A percentile compares a stretch with the other conserved stretches of the same genome.
phyloP scores from a whole-genome alignment of 1,140 invertebrate genomes.

The Phenacoccus solenopsis region DNA sequence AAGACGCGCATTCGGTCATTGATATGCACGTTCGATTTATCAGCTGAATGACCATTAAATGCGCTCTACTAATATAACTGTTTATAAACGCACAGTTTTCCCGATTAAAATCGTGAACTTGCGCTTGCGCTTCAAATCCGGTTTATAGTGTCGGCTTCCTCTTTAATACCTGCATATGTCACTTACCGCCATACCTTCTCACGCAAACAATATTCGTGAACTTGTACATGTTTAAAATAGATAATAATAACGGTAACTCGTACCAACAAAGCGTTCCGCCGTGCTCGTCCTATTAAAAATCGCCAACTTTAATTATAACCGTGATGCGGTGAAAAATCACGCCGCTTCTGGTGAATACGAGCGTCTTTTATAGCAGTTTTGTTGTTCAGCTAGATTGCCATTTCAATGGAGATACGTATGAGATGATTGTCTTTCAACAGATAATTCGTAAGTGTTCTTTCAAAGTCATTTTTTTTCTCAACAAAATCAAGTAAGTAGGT shows the following conservation, averaged over 20 bases:
- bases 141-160: background rate
- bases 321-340: too few species aligned
- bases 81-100: background rate
- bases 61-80: background rate
- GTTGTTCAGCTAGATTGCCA: too few species aligned
- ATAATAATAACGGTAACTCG: background rate
- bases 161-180: background rate
- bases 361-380: too few species aligned
- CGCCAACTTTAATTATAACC: too few species aligned
- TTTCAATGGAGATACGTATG: too few species aligned
- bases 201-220: background rate
- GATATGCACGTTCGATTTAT: background rate
- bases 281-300: too few species aligned
- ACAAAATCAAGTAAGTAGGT: too few species aligned
- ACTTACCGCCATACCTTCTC: background rate
- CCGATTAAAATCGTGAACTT: background rate
- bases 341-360: too few species aligned
- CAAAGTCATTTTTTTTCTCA: too few species aligned
- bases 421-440: too few species aligned
- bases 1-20: slow-evolving; percentile 1
- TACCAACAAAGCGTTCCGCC: too few species aligned
- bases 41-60: background rate
- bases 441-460: too few species aligned
- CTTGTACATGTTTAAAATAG: slow-evolving; percentile 3
- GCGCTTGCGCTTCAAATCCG: background rate